Conservation (phyloP, 2,797 vertebrate genomes). For the Tolypeutes matacus region DNA sequence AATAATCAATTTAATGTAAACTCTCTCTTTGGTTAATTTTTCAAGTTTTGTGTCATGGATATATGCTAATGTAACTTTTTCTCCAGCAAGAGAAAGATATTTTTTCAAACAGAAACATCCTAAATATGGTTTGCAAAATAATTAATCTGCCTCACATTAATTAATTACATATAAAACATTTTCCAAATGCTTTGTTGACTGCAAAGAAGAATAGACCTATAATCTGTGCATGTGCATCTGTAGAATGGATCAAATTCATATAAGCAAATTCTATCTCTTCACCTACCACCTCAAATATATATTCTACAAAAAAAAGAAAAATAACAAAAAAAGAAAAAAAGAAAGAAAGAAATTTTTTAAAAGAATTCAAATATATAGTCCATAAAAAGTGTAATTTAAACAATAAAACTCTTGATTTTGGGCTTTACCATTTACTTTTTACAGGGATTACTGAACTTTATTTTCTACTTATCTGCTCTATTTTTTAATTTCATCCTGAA, state of each 20-base stretch:
- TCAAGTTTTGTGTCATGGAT: not conserved
- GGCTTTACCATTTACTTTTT: not conserved
- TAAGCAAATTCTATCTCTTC: not conserved
- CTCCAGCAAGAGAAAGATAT: not conserved
- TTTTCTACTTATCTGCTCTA: not conserved
- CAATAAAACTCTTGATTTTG: not conserved
- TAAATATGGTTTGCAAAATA: not conserved
- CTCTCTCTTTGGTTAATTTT: not conserved
- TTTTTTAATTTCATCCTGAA: not conserved
- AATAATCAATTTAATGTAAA: not conserved
- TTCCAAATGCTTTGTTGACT: not conserved
- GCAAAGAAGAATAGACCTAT: not conserved
- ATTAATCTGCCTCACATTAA: not conserved
- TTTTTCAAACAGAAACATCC: not conserved
- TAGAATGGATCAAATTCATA: not conserved
- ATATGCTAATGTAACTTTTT: not conserved
- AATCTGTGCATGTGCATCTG: not conserved
- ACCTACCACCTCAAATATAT: not conserved
- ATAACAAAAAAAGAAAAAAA: too few relatives aligned
- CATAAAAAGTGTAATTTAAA: not conserved
- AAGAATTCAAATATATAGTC: not conserved
- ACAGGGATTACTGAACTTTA: not conserved
- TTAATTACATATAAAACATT: not conserved
- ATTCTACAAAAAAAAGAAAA: not conserved
- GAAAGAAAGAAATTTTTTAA: too few relatives aligned